A percentile compares a stretch with the other conserved stretches of the same genome.
Evolutionary conservation across 30 jellyfish, hydroid and myxozoan genomes (phyloP).

Genomic region (Aurelia sp.): DNA sequence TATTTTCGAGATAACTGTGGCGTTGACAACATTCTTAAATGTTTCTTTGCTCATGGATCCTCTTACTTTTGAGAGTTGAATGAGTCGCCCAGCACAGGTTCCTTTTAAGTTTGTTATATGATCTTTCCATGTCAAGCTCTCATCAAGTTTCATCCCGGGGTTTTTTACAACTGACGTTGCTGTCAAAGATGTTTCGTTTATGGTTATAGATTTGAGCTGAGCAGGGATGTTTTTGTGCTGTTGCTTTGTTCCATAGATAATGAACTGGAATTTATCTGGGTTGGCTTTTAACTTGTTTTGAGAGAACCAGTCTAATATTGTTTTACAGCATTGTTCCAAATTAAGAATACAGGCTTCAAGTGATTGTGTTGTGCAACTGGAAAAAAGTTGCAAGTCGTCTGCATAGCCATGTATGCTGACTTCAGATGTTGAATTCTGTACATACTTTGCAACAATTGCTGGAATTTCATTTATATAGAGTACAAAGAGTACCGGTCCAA

Average conservation of each 20-base stretch:
- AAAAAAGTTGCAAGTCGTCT: slow-evolving; percentile 10
- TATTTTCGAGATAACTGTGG: slow-evolving; percentile 7
- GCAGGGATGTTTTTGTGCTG: no score
- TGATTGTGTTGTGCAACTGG: not conserved
- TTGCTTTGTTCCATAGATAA: not conserved
- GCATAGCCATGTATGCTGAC: slow-evolving; percentile 24
- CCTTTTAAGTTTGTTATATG: not conserved
- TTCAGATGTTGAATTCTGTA: slow-evolving; percentile 12
- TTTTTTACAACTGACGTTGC: not conserved
- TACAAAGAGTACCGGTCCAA: slow-evolving; percentile 2
- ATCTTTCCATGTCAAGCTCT: slow-evolving; percentile 3
- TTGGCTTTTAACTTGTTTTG: not conserved
- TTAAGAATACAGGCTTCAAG: slow-evolving; percentile 1
- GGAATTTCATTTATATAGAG: slow-evolving; percentile 5
- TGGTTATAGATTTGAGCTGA: slow-evolving; percentile 29
- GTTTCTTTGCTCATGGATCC: not conserved
- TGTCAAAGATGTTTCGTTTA: slow-evolving; percentile 13
- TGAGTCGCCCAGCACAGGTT: slow-evolving; percentile 3
- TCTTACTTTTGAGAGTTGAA: not conserved
- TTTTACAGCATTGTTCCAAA: slow-evolving; percentile 18
- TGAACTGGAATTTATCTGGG: slow-evolving; percentile 24
- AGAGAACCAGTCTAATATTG: not conserved
- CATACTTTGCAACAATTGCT: slow-evolving; percentile 2
- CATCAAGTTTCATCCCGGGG: slow-evolving; percentile 2
- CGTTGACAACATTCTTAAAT: slow-evolving; percentile 11